Evolutionary conservation across 1,140 invertebrate species (phyloP), one percentile per base, ranked within the genome.

Genomic region (Pemphigus obesinymphae): DNA sequence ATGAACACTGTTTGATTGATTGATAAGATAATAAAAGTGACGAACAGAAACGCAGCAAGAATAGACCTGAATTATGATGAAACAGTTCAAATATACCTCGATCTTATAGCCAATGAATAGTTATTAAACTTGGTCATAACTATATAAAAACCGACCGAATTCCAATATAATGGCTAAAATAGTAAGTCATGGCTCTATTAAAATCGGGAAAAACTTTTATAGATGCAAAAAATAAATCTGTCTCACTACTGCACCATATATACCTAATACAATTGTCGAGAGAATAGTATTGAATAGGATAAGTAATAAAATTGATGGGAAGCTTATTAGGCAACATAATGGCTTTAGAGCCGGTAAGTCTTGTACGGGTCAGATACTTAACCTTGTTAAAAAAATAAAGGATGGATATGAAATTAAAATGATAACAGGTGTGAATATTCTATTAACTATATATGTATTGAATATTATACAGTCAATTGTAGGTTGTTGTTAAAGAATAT

Each of bases 221-320:
- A 40, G 70, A 83, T 43, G 80, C 83, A 53, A 82, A 55, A 23
- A 82, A 75, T 73, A 66, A 70, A 43, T 70, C 83, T 11, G 55
- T 83, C 3, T 82, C 83, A 20, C 78, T 83, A n/a, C 73, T 83
- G 53, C 70, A 63, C 58, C 82, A 82, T 82, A 82, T 66, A 63
- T 83, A 78, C n/a, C n/a, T n/a, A n/a, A n/a, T 45, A 83, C 82
- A 82, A 29, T 82, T n/a, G 29, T 82, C 26, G 82, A 82, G 75
- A 55, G 83, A 61, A 82, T 83, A 40, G 68, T 83, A 29, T 53
- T 83, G 20, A 82, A 83, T 31, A 43, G 83, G 13, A 82, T 63
- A 68, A 61, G 3, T 1, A 34, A 45, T 20, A 23, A 81, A n/a
- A 61, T 66, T 3, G 76, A 81, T 29, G 37, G 31, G 63, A 66